These are phyloP conservation scores for Rhinoptilus africanus DNA, from an alignment of 2,113 vertebrate species.

Conservation along the genomic window DNA sequence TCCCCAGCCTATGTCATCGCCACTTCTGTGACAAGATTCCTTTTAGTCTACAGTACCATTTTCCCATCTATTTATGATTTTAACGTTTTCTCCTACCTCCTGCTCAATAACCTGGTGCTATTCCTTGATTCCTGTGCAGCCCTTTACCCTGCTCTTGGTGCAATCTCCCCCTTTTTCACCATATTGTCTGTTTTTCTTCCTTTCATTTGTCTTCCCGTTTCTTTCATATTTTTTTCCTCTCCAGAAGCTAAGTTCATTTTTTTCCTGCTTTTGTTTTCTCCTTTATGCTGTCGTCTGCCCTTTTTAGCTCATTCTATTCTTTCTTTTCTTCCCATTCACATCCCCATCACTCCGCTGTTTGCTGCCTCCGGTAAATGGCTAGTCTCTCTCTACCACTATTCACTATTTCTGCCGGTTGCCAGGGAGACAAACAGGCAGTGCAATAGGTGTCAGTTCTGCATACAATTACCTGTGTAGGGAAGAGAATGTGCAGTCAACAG, in stretches of 20 bases:
- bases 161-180: not conserved
- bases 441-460: constrained; percentile 19
- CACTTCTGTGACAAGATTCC: not conserved
- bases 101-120: not conserved
- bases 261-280: not conserved
- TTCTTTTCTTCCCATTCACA: not conserved
- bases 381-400: not conserved
- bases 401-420: constrained; percentile 23
- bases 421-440: constrained; percentile 47
- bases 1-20: not conserved
- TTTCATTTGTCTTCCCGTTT: not conserved
- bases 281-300: not conserved
- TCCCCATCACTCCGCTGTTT: not conserved
- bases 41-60: not conserved
- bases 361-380: not conserved
- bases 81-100: not conserved
- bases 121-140: not conserved
- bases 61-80: not conserved
- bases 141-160: not conserved
- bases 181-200: not conserved
- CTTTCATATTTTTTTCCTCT: not conserved
- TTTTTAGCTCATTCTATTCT: not conserved
- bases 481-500: not conserved
- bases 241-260: not conserved
- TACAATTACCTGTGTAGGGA: constrained; percentile 6